Percentiles rank a stretch among this genome's conserved stretches.
Evolutionary conservation across 35 echinoderm and acorn worm genomes (phyloP).

Genomic region (Ptychodera flava): DNA sequence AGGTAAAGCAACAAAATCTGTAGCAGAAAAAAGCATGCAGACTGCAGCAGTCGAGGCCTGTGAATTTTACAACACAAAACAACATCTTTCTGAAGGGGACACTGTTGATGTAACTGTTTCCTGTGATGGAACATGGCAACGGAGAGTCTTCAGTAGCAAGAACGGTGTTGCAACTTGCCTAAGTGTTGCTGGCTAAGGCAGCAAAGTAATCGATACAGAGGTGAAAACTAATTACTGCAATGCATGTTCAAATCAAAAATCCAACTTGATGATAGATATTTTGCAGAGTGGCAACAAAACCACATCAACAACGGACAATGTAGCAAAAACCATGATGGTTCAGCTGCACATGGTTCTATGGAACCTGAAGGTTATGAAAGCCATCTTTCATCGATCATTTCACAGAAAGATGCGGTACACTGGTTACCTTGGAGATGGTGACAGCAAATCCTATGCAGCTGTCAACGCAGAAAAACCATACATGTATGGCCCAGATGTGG

Average conservation of each 20-base stretch:
- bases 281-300: background rate
- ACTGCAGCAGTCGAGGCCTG: background rate
- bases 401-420: background rate
- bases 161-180: slow-evolving; percentile 17
- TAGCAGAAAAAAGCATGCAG: background rate
- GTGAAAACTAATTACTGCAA: background rate
- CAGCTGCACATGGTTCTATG: background rate
- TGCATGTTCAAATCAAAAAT: background rate
- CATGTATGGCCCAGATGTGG: background rate
- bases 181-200: slow-evolving; percentile 3
- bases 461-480: background rate
- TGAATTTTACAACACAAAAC: background rate
- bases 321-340: background rate
- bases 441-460: background rate
- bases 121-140: slow-evolving; percentile 18
- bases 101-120: slow-evolving; percentile 11
- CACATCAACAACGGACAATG: background rate
- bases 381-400: background rate
- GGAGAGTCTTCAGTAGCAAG: slow-evolving; percentile 1
- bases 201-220: slow-evolving; percentile 14
- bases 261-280: background rate
- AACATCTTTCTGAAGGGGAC: too few species aligned
- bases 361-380: background rate
- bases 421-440: background rate
- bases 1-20: background rate